Evolutionary conservation across 2,113 vertebrate genomes (phyloP), one percentile per base, ranked within the genome.

Genomic region (Saguinus midas): DNA sequence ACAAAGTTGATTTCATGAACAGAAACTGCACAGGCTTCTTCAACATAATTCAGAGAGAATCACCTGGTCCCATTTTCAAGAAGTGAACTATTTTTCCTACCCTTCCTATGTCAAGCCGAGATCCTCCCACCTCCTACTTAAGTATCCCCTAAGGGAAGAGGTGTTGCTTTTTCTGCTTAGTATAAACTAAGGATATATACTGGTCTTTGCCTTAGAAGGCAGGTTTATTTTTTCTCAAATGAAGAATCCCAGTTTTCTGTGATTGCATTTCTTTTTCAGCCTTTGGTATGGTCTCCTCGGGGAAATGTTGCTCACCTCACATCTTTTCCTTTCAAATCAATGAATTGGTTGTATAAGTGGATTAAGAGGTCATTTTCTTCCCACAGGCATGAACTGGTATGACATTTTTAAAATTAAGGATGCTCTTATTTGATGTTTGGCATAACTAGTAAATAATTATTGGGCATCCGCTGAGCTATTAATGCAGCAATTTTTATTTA

Each of bases 141-240:
- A 58, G 45, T 57, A 12, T 72, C 40, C 61, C 32, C n/a, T 25
- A 37, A n/a, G 55, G 61, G 45, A 72, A 72, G 23, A 72, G 17
- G 14, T 73, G 27, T 16, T 61, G 8, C 45, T 68, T 73, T 37
- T 29, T 52, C 29, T n/a, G 35, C 75, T 90, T 81, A 45, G 23
- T 35, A 27, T 37, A 78, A 91, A 29, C 52, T 16, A 35, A 94
- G 29, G 8, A 52, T 48, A 61, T 17, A 40, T 21, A 61, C 0
- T 61, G 21, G 20, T 3, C 32, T 58, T 55, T 61, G 23, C 18
- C 91, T 73, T 40, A 66, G 73, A 68, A 91, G n/a, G 29, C 66
- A 85, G 29, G 29, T 72, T 76, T 90, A 61, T 85, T 85, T 18
- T 82, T 81, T 35, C 43, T 84, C 85, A 95, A 94, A 66, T 81